Evolutionary conservation across 2,113 vertebrate species (phyloP).

Genomic region (Alouatta palliata): DNA sequence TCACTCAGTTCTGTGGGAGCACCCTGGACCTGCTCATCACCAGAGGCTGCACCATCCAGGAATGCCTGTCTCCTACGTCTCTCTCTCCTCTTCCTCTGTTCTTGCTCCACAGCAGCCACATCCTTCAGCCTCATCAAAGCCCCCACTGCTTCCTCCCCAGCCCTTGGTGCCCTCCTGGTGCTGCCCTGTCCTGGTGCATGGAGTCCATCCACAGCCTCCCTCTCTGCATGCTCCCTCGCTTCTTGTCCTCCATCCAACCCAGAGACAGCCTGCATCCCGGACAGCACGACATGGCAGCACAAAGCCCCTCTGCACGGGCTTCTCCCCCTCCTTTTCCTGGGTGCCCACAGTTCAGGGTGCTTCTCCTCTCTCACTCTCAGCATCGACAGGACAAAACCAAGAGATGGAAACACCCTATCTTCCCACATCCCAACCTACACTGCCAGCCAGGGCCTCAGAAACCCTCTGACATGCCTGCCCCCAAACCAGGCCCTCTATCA

Average conservation of each 20-base stretch:
- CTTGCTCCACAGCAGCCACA: not conserved
- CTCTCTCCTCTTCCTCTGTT: not conserved
- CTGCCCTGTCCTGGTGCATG: not conserved
- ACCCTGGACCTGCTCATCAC: not conserved
- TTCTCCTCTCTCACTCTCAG: not conserved
- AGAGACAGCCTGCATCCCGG: not conserved
- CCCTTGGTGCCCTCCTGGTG: not conserved
- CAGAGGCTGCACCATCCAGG: not conserved
- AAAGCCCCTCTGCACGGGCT: not conserved
- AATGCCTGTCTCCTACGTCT: not conserved
- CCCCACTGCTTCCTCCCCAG: not conserved
- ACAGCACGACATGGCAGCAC: not conserved
- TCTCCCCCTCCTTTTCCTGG: not conserved
- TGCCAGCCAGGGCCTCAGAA: not conserved
- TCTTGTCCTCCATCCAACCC: not conserved
- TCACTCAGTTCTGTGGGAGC: not conserved
- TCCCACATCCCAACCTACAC: not conserved
- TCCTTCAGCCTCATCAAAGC: not conserved
- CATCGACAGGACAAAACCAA: not conserved
- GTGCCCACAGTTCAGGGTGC: not conserved
- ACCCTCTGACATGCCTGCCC: not conserved
- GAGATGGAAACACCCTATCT: not conserved
- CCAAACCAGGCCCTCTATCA: not conserved
- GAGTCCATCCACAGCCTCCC: rapidly evolving
- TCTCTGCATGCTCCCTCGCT: not conserved